Evolutionary conservation across 1,140 invertebrate genomes (phyloP), one percentile per base, ranked within the genome.

Genomic region (Drosophila nannoptera): DNA sequence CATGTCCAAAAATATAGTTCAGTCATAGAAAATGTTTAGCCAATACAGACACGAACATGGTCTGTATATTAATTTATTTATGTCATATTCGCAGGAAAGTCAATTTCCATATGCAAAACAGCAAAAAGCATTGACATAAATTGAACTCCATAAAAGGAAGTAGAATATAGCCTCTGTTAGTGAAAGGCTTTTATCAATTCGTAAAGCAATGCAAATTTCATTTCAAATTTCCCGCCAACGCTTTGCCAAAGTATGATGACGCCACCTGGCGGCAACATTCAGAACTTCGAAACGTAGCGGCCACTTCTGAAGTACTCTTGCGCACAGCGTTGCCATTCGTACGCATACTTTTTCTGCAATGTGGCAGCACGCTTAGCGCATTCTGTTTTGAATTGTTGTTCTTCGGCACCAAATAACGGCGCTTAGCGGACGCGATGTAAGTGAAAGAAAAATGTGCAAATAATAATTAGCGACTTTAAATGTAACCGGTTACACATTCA

Each of bases 371-470:
- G 22, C 22, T 43, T 48, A 38, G 8, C 35, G 2, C 29, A 73
- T 73, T 73, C 70, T 73, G 70, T 73, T 73, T 73, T 73, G 70
- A 73, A 73, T 73, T 46, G 53, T 58, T 58, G 11, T 73, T 73
- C 70, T 32, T 43, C 11, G 11, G n/a, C 74, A 31, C 14, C 16
- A 66, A 45, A 50, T 82, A 82, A 83, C 78, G 78, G 78, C 56
- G 56, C 42, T 53, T 42, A 45, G 54, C 59, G 69, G 54, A 74
- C 64, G 75, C 77, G 73, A 73, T 73, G 58, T 61, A 75, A 80
- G 49, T 66, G 53, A 69, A 77, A 59, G 65, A 76, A 82, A 83
- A 82, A 82, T 82, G 78, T 75, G 73, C 71, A 58, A 77, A 73
- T 68, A 78, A 83, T 83, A 75, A 55, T 66, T 81, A 54, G 42